Conservation (phyloP, 2,888 invertebrate species). For the Cheilosia scutellata region DNA sequence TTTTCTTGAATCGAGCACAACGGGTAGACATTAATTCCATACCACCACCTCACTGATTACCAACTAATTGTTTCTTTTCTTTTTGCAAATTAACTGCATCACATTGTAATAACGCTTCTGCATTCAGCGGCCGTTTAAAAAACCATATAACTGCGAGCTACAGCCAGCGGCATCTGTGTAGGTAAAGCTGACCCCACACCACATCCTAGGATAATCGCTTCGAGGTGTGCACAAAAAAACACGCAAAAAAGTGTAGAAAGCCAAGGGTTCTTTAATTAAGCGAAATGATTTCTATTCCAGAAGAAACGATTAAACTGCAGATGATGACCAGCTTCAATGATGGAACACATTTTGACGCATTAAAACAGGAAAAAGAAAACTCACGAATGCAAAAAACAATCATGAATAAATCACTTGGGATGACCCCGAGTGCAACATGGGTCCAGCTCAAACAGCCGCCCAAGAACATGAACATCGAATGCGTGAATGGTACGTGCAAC, state of each 20-base stretch:
- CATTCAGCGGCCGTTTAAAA: constrained; percentile 49
- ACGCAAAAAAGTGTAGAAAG: constrained; percentile 59
- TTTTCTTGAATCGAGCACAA: constrained; percentile 68
- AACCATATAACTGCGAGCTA: constrained; percentile 39
- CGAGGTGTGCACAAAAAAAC: constrained; percentile 44
- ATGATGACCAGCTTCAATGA: constrained; percentile 68
- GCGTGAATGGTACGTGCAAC: constrained; percentile 72
- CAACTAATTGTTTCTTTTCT: constrained; percentile 65
- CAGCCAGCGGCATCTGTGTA: background rate
- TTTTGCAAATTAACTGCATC: constrained; percentile 58
- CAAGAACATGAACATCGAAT: constrained; percentile 29
- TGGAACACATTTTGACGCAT: constrained; percentile 81
- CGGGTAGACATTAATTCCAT: constrained; percentile 59
- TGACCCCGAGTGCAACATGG: constrained; percentile 67
- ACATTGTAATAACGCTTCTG: constrained; percentile 41
- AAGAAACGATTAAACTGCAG: constrained; percentile 62
- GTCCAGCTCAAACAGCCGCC: constrained; percentile 33
- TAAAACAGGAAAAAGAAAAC: constrained; percentile 26
- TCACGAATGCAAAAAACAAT: constrained; percentile 47
- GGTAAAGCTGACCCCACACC: constrained; percentile 31
- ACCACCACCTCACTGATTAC: constrained; percentile 67
- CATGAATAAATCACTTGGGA: constrained; percentile 69
- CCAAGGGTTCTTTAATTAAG: constrained; percentile 68
- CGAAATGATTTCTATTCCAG: constrained; percentile 74
- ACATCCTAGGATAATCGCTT: constrained; percentile 66